Evolutionary conservation across 37 sponge, comb jelly and placozoan species (phyloP).

Genomic region (Axinella damicornis): DNA sequence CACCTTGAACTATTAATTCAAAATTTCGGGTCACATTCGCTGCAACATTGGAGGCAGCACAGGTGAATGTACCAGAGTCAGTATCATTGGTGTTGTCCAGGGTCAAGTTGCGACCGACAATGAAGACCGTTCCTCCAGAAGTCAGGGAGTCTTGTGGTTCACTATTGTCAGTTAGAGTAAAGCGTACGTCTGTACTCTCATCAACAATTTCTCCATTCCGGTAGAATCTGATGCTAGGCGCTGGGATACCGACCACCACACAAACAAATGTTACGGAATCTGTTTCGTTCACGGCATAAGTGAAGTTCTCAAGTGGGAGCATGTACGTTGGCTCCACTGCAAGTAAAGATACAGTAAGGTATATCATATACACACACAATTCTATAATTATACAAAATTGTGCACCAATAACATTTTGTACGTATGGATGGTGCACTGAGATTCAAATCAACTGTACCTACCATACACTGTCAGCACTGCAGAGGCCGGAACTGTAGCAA

Average conservation of each 20-base stretch:
- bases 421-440: too few species aligned
- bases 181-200: too few species aligned
- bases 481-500: background rate
- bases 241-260: slow-evolving; percentile 64
- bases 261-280: slow-evolving; percentile 52
- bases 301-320: background rate
- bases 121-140: background rate
- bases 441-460: background rate
- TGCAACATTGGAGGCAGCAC: slow-evolving; percentile 31
- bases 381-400: too few species aligned
- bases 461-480: slow-evolving; percentile 49
- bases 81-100: slow-evolving; percentile 13
- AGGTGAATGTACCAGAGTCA: slow-evolving; percentile 54
- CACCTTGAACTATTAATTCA: slow-evolving; percentile 51
- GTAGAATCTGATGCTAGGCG: slow-evolving; percentile 60
- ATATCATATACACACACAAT: too few species aligned
- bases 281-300: slow-evolving; percentile 25
- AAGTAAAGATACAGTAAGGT: too few species aligned
- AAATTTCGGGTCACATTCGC: background rate
- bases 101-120: slow-evolving; percentile 46
- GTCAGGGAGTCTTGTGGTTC: background rate
- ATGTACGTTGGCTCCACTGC: too few species aligned
- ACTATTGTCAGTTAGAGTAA: too few species aligned
- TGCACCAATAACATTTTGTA: too few species aligned
- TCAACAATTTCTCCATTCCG: too few species aligned